Percentiles rank a stretch among this genome's conserved stretches.
Evolutionary conservation across 1,140 invertebrate genomes (phyloP).

Genomic region (Nymphalis io): DNA sequence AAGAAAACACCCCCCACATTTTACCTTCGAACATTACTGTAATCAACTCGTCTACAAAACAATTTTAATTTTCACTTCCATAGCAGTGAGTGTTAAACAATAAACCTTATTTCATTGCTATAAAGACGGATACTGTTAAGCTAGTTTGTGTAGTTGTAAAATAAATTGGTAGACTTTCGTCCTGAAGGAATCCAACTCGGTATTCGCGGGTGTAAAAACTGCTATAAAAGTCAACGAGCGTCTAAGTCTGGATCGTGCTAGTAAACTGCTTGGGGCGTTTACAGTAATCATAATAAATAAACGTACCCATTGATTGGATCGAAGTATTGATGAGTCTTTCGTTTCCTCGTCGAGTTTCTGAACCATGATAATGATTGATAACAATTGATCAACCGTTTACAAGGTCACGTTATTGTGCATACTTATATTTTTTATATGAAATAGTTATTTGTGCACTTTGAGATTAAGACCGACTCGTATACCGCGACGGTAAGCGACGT

Average conservation of each 20-base stretch:
- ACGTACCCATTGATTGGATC: conserved; percentile 42
- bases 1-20: conserved; percentile 47
- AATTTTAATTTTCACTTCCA: not conserved
- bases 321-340: not conserved
- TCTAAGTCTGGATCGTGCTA: conserved; percentile 50
- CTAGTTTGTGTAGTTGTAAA: conserved; percentile 18
- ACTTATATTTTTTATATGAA: too few species aligned
- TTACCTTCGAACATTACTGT: conserved; percentile 65
- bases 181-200: conserved; percentile 38
- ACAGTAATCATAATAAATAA: conserved; percentile 56
- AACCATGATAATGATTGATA: too few species aligned
- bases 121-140: conserved; percentile 16
- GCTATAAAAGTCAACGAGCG: conserved; percentile 70
- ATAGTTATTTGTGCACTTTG: too few species aligned
- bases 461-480: too few species aligned
- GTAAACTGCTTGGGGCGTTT: conserved; percentile 51
- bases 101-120: conserved; percentile 17
- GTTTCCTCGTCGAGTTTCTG: too few species aligned
- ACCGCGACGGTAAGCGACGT: too few species aligned
- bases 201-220: conserved; percentile 66
- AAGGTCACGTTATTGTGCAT: too few species aligned
- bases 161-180: conserved; percentile 38
- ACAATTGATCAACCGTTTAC: too few species aligned
- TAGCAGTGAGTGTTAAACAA: not conserved
- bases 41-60: conserved; percentile 55